Conservation (phyloP, 2,113 vertebrate genomes). For the Pithys albifrons region DNA sequence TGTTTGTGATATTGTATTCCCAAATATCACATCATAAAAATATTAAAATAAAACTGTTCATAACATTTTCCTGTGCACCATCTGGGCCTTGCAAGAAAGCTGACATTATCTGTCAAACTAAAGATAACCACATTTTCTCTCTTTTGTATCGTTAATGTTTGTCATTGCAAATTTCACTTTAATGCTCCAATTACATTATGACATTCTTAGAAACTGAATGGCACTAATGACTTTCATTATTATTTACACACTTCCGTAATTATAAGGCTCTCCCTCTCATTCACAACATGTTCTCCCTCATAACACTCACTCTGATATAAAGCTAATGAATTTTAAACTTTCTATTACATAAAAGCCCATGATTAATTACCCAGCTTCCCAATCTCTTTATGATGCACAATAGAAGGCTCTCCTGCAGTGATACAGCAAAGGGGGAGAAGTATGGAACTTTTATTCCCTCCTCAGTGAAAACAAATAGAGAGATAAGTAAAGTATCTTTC, state of each 20-base stretch:
- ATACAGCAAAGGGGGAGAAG: not conserved
- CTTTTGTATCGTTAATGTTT: conserved; percentile 76
- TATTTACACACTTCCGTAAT: conserved; percentile 83
- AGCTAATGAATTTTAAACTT: conserved; percentile 77
- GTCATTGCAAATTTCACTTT: conserved; percentile 76
- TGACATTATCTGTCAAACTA: conserved; percentile 72
- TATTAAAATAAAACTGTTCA: conserved; percentile 71
- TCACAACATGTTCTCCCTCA: conserved; percentile 64
- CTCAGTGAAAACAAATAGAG: conserved; percentile 42
- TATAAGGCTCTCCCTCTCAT: conserved; percentile 76
- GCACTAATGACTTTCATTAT: conserved; percentile 82
- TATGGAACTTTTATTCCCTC: conserved; percentile 31
- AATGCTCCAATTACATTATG: conserved; percentile 81
- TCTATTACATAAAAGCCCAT: conserved; percentile 72
- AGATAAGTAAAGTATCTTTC: conserved; percentile 44
- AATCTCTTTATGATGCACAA: conserved; percentile 40
- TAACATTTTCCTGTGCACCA: conserved; percentile 71
- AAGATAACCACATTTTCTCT: conserved; percentile 73
- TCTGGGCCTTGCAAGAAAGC: conserved; percentile 71
- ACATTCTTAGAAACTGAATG: conserved; percentile 77
- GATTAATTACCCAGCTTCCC: conserved; percentile 75
- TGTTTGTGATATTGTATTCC: conserved; percentile 58
- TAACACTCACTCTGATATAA: conserved; percentile 66
- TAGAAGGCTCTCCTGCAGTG: conserved; percentile 11
- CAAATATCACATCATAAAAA: conserved; percentile 64